Evolutionary conservation across 2,797 vertebrate genomes (phyloP), one percentile per base, ranked within the genome.

Genomic region (Crypturellus tataupa): DNA sequence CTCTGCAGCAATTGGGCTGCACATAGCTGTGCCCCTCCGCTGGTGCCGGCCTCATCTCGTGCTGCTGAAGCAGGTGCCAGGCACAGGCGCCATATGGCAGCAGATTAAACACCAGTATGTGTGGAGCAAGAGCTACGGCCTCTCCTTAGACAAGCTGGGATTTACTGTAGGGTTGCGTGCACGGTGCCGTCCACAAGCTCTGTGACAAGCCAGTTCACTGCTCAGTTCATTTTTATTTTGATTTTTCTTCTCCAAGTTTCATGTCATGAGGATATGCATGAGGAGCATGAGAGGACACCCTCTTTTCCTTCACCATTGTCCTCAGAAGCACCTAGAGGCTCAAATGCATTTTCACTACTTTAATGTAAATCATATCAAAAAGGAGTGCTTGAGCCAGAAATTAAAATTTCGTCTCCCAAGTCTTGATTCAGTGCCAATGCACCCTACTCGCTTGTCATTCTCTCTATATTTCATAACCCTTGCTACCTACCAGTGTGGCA

Each of bases 21-120:
- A 80, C 91, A 31, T 55, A 67, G 24, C 42, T 56, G 15, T 77
- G 82, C 46, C 80, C 80, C 78, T 6, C 27, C 39, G 87, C 94
- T 80, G 87, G 63, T 0, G 12, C 80, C 93, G 95, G 95, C 95
- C 93, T 96, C 58, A 80, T 33, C 82, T 88, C 87, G 65, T 79
- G 70, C 91, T 13, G 87, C 19, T 27, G 82, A 67, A 76, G 93
- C 96, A 96, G 94, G 95, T 96, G 96, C 87, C 94, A 80, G 87
- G 91, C 90, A 75, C 64, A 60, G 90, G 16, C 1, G 0, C 92
- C 92, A 95, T 93, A 96, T 94, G 95, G 89, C 72, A 17, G 8
- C 12, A 83, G 87, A 94, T 93, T 80, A 93, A 62, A 59, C 46
- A 80, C 73, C 91, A 94, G 93, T 77, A 16, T 75, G 80, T 53